Evolutionary conservation across 2,888 invertebrate genomes (phyloP).

Genomic region (Steromphala cineraria): DNA sequence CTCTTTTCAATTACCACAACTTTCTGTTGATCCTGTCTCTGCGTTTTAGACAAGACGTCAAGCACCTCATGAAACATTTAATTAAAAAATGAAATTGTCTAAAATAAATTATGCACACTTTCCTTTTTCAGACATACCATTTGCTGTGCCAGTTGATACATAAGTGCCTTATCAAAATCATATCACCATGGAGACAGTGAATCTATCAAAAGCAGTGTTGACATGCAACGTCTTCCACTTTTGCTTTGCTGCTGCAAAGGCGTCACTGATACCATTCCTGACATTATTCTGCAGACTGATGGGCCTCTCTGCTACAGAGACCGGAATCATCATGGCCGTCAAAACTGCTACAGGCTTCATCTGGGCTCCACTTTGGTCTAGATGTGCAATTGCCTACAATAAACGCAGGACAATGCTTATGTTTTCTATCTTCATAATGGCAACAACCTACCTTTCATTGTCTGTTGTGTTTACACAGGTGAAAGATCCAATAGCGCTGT

Average conservation of each 20-base stretch:
- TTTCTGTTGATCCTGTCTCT: too few relatives aligned
- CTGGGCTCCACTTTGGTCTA: conserved; percentile 68
- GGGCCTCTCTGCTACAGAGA: conserved; percentile 66
- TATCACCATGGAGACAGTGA: conserved; percentile 43
- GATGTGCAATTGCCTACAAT: conserved; percentile 64
- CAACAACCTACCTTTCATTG: conserved; percentile 60
- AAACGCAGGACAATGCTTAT: conserved; percentile 62
- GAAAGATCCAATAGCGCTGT: neutral
- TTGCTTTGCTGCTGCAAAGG: conserved; percentile 65
- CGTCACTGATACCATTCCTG: conserved; percentile 69
- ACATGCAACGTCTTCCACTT: conserved; percentile 65
- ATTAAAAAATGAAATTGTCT: too few relatives aligned
- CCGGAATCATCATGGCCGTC: conserved; percentile 63
- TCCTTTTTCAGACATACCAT: neutral
- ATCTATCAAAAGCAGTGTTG: conserved; percentile 60
- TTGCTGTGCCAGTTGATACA: neutral
- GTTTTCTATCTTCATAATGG: conserved; percentile 67
- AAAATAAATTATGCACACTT: neutral
- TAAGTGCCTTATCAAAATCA: neutral
- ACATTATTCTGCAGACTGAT: conserved; percentile 66
- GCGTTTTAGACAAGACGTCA: too few relatives aligned
- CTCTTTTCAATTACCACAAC: too few relatives aligned
- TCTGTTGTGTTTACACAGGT: conserved; percentile 52
- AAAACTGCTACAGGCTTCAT: conserved; percentile 64
- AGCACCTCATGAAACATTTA: too few relatives aligned